Conservation (phyloP, 2,113 vertebrate species). For the Bos indicus region DNA sequence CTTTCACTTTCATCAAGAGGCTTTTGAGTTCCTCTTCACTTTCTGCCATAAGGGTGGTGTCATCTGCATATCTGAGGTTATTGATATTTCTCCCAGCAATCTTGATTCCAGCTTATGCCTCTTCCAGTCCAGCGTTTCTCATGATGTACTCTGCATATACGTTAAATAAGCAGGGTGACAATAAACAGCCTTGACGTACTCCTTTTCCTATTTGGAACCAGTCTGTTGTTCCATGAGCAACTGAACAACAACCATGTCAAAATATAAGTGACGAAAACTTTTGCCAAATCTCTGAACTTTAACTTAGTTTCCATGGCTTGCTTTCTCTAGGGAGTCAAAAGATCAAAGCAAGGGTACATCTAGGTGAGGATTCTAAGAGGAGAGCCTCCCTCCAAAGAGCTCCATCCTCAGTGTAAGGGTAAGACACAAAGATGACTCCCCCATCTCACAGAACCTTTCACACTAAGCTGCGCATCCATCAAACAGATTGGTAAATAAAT, state of each 20-base stretch:
- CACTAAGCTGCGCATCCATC: background rate
- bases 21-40: too few species aligned
- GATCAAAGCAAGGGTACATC: background rate
- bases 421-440: background rate
- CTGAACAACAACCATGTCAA: background rate
- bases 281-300: background rate
- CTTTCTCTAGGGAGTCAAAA: background rate
- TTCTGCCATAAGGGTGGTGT: too few species aligned
- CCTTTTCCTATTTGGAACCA: too few species aligned
- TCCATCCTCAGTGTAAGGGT: background rate
- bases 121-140: too few species aligned
- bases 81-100: too few species aligned
- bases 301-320: background rate
- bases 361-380: background rate
- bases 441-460: background rate
- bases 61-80: too few species aligned
- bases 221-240: background rate
- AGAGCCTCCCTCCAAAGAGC: background rate
- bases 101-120: too few species aligned
- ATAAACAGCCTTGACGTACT: too few species aligned
- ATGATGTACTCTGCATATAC: too few species aligned
- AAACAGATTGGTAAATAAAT: background rate
- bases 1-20: too few species aligned
- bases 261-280: background rate
- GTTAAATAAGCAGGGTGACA: too few species aligned